phyloP scores from a whole-genome alignment of 2,113 vertebrate species.

The Vimba vimba region DNA sequence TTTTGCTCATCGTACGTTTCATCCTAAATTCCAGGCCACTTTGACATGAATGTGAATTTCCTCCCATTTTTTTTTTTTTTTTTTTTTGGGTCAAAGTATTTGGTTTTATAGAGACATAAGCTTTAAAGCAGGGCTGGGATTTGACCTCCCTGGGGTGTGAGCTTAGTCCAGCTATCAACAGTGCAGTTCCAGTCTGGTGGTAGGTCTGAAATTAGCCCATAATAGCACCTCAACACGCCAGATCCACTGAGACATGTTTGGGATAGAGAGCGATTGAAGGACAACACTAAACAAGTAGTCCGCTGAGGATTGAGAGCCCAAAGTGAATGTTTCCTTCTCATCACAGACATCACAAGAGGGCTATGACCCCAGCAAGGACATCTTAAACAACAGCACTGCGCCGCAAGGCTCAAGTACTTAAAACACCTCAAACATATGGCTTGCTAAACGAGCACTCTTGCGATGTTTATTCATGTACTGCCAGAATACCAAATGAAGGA shows the following conservation, averaged over 20 bases:
- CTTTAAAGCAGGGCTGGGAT: constrained; percentile 48
- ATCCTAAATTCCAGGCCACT: constrained; percentile 49
- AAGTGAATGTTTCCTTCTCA: constrained; percentile 57
- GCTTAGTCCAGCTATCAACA: constrained; percentile 49
- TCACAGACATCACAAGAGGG: constrained; percentile 47
- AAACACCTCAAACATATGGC: constrained; percentile 61
- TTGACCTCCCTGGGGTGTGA: constrained; percentile 50
- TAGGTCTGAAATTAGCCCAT: constrained; percentile 52
- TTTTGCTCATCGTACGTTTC: constrained; percentile 46
- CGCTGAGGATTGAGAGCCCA: constrained; percentile 44
- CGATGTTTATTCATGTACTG: constrained; percentile 57
- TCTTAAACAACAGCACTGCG: constrained; percentile 49
- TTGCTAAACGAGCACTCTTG: constrained; percentile 46
- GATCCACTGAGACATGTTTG: constrained; percentile 55
- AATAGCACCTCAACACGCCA: constrained; percentile 42
- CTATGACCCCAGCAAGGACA: constrained; percentile 58
- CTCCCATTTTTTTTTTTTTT: background rate
- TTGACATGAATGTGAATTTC: constrained; percentile 47
- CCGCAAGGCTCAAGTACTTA: constrained; percentile 44
- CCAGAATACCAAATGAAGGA: constrained; percentile 40
- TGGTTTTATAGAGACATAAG: constrained; percentile 50
- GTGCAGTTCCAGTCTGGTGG: constrained; percentile 50
- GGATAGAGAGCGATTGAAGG: constrained; percentile 56
- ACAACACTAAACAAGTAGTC: constrained; percentile 52
- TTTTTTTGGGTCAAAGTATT: constrained; percentile 36